Evolutionary conservation across 2,888 invertebrate species (phyloP).

Genomic region (Eupithecia tripunctaria): DNA sequence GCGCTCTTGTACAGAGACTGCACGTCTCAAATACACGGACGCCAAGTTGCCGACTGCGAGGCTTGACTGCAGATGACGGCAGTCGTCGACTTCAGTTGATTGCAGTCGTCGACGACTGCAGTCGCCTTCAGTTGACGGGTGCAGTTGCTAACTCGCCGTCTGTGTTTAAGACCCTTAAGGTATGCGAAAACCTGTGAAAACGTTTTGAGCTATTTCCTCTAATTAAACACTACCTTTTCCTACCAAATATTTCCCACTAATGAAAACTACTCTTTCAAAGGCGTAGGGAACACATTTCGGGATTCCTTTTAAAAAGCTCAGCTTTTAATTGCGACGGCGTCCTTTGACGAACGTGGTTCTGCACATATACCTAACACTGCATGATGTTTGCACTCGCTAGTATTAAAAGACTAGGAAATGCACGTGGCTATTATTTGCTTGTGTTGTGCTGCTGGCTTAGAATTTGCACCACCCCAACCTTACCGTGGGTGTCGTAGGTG

Average conservation of each 20-base stretch:
- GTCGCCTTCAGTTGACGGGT: too few relatives aligned
- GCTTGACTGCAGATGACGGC: too few relatives aligned
- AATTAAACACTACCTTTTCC: not conserved
- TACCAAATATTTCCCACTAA: not conserved
- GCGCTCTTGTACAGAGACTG: too few relatives aligned
- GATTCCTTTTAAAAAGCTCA: conserved; percentile 19
- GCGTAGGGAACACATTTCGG: conserved; percentile 11
- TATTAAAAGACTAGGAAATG: not conserved
- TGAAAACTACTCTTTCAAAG: not conserved
- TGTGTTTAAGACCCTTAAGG: not conserved
- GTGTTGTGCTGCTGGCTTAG: too few relatives aligned
- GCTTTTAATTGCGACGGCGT: conserved; percentile 21
- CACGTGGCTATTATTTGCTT: not conserved
- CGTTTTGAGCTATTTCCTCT: not conserved
- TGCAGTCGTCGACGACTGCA: too few relatives aligned
- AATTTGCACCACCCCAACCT: too few relatives aligned
- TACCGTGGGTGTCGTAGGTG: too few relatives aligned
- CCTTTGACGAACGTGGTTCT: conserved; percentile 21
- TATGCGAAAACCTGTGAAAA: not conserved
- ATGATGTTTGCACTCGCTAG: not conserved
- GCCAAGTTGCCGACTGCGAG: too few relatives aligned
- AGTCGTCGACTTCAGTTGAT: too few relatives aligned
- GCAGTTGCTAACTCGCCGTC: too few relatives aligned
- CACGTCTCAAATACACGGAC: too few relatives aligned
- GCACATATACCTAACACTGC: not conserved